Base-by-base conservation (phyloP, 2,113 vertebrate genomes). In the Myodes glareolus region DNA sequence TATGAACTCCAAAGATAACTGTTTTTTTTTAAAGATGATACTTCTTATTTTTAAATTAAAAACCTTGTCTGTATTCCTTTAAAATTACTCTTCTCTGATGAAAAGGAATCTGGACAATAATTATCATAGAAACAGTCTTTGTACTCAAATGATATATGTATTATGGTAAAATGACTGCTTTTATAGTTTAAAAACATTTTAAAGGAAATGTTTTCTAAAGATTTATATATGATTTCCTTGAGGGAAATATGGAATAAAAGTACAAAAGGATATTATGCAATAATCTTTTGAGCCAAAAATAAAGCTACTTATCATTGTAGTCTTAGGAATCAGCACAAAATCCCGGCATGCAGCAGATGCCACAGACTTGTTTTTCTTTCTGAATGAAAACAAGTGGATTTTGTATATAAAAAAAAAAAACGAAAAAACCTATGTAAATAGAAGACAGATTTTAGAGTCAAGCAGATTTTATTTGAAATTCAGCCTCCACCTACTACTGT, bases 191-290 rank as follows among this genome's bases (percentile, higher is more conserved):
- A 73, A 72, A 73, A 23, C n/a, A 73, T n/a, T 73, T 73, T 73
- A 73, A 72, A 73, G 91, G 73, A 96, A 96, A 91, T 42, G 39
- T 31, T 87, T 96, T 95, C 55, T 88, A 94, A 95, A 96, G 55
- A 94, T 92, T 97, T 95, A 94, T 73, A 29, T 68, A 76, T 72
- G 19, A 81, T 96, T 95, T 76, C 95, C 96, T 50, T 95, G 52
- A 96, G 42, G 39, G 2, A 97, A 96, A 86, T 91, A 91, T 39
- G 68, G 58, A 94, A 95, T 88, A 90, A 92, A 90, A 67, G 65
- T 11, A 88, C 50, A 97, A 85, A 67, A 82, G 70, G 6, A 85
- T 96, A 94, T 76, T 81, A 77, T 17, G 9, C 45, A 90, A 92
- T 65, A 97, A 96, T 65, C 61, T 89, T 21, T 82, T 7, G 91